phyloP scores from a whole-genome alignment of 1,140 invertebrate species.

The Drosophila rufa region DNA sequence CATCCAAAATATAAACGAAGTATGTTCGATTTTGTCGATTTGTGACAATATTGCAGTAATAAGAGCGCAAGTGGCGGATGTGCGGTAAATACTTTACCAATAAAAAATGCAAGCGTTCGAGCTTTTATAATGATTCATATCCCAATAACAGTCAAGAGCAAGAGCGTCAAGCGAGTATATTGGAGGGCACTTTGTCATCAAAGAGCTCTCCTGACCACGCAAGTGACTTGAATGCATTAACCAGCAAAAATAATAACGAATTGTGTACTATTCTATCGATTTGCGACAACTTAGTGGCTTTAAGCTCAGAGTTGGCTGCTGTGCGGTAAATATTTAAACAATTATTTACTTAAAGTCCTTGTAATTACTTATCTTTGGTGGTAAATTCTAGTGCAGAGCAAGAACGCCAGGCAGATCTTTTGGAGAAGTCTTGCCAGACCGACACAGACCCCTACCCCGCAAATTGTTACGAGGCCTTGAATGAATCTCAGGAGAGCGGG shows the following conservation, averaged over 20 bases:
- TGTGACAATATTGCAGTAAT: conserved; percentile 1
- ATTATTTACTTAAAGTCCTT: neutral
- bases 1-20: neutral
- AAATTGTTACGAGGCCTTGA: neutral
- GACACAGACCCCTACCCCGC: neutral
- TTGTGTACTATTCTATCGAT: conserved; percentile 1
- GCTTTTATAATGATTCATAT: neutral
- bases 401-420: conserved; percentile 1
- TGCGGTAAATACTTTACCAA: neutral
- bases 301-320: neutral
- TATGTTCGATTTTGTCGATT: conserved; percentile 1
- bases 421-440: neutral
- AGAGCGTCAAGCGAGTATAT: neutral
- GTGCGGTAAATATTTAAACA: neutral
- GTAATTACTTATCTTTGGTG: no score
- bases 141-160: neutral
- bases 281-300: neutral
- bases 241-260: neutral
- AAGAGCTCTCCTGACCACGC: no score
- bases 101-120: neutral
- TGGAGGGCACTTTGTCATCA: neutral
- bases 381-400: neutral
- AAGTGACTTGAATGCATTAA: neutral
- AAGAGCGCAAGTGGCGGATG: conserved; percentile 1
- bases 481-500: neutral